A percentile compares a stretch with the other conserved stretches of the same genome.
Conservation (phyloP, 2,797 vertebrate species). For the Gorsachius magnificus region DNA sequence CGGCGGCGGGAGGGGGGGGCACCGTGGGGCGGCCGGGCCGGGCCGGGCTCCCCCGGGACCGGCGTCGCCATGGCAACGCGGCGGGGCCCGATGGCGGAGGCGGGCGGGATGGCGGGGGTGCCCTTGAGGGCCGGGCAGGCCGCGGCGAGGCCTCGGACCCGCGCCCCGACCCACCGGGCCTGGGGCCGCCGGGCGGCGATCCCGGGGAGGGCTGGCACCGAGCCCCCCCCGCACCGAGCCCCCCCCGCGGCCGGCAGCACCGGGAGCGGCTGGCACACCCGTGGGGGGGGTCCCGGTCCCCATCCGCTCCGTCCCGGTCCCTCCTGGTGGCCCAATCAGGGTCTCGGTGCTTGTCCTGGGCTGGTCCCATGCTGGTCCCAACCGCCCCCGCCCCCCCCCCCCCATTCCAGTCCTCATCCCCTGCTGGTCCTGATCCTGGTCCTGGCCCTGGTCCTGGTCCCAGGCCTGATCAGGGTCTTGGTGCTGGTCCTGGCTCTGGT, state of each 20-base stretch:
- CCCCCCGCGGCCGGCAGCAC: no score
- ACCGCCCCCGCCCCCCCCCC: no score
- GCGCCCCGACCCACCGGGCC: not conserved
- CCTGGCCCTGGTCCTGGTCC: no score
- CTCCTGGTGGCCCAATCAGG: not conserved
- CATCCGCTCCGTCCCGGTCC: not conserved
- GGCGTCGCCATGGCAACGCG: constrained; percentile 48
- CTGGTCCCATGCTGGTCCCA: not conserved
- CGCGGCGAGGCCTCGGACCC: not conserved
- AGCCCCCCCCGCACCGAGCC: not conserved
- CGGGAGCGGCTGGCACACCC: not conserved
- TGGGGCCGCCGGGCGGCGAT: not conserved
- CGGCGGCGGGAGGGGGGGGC: not conserved
- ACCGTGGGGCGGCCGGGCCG: constrained; percentile 31
- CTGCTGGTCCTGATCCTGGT: not conserved
- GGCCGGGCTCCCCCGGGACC: not conserved
- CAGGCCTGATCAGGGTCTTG: no score
- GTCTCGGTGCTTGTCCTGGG: no score
- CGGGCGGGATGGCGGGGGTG: not conserved
- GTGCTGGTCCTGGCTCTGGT: no score
- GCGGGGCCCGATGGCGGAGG: not conserved
- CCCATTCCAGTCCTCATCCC: no score
- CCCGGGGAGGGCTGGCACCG: not conserved
- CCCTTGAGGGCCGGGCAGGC: constrained; percentile 29
- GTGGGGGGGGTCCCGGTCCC: not conserved